Evolutionary conservation across 2,113 vertebrate species (phyloP).

Genomic region (Cromileptes altivelis): DNA sequence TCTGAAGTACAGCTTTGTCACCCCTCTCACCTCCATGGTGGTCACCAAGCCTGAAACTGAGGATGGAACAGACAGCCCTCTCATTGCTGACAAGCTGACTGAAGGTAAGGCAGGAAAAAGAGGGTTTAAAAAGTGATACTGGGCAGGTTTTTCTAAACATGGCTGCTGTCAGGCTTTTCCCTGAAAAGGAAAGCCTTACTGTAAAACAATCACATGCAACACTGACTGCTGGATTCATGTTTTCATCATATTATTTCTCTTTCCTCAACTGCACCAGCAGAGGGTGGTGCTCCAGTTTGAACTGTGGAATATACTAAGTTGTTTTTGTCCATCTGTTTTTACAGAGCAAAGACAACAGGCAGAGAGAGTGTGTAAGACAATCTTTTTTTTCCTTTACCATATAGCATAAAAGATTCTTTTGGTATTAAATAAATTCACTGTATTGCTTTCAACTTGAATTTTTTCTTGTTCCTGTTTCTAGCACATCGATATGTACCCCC

Average conservation of each 20-base stretch:
- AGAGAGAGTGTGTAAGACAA: slow-evolving; percentile 41
- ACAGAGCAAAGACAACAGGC: slow-evolving; percentile 73
- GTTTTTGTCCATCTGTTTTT: slow-evolving; percentile 18
- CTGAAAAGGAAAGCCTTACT: neutral
- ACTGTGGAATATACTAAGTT: neutral
- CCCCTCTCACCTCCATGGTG: slow-evolving; percentile 95
- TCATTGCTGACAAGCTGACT: slow-evolving; percentile 90
- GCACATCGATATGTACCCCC: accelerated
- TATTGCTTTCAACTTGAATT: neutral
- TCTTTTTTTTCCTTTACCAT: neutral
- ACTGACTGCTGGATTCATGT: neutral
- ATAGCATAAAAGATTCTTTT: neutral
- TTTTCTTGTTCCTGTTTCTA: neutral
- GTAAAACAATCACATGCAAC: neutral
- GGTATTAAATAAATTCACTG: neutral
- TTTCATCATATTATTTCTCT: neutral
- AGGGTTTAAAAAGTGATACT: neutral
- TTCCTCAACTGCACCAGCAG: neutral
- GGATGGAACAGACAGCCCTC: slow-evolving; percentile 20
- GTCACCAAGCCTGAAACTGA: slow-evolving; percentile 88
- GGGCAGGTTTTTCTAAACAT: neutral
- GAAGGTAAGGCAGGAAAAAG: slow-evolving; percentile 77
- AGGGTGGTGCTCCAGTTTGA: neutral
- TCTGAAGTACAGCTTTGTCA: slow-evolving; percentile 91
- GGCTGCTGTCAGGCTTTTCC: neutral